These are phyloP conservation scores for Zaprionus vittiger DNA, from an alignment of 1,140 invertebrate species.

Conservation along the genomic window DNA sequence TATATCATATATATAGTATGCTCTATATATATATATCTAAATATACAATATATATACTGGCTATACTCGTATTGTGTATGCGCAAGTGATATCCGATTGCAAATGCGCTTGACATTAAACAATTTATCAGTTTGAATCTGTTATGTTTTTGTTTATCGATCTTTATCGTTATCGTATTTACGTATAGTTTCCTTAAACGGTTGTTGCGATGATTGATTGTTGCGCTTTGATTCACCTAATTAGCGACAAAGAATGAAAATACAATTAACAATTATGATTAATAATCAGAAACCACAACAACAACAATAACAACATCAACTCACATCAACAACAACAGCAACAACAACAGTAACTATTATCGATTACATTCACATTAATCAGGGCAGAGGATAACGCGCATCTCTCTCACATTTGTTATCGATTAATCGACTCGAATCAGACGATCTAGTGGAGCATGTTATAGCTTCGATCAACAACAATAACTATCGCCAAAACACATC, in stretches of 20 bases:
- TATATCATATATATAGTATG: slow-evolving; percentile 33
- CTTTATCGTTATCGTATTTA: slow-evolving; percentile 40
- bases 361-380: slow-evolving; percentile 8
- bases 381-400: slow-evolving; percentile 12
- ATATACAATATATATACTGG: slow-evolving; percentile 7
- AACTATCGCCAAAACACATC: slow-evolving; percentile 9
- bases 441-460: slow-evolving; percentile 50
- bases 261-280: slow-evolving; percentile 23
- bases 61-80: slow-evolving; percentile 55
- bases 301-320: slow-evolving; percentile 20
- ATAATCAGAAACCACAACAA: not conserved
- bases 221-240: slow-evolving; percentile 79
- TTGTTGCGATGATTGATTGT: slow-evolving; percentile 73
- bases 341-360: not conserved
- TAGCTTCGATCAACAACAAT: slow-evolving; percentile 23
- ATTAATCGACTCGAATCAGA: slow-evolving; percentile 27
- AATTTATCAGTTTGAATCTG: slow-evolving; percentile 1
- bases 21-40: slow-evolving; percentile 34
- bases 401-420: slow-evolving; percentile 1
- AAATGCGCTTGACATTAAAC: slow-evolving; percentile 63
- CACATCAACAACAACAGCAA: slow-evolving; percentile 9
- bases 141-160: slow-evolving; percentile 31
- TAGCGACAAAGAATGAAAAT: slow-evolving; percentile 73
- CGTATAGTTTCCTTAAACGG: slow-evolving; percentile 31
- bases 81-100: slow-evolving; percentile 73